Conservation (phyloP, 2,888 invertebrate species). For the Tinea pellionella region DNA sequence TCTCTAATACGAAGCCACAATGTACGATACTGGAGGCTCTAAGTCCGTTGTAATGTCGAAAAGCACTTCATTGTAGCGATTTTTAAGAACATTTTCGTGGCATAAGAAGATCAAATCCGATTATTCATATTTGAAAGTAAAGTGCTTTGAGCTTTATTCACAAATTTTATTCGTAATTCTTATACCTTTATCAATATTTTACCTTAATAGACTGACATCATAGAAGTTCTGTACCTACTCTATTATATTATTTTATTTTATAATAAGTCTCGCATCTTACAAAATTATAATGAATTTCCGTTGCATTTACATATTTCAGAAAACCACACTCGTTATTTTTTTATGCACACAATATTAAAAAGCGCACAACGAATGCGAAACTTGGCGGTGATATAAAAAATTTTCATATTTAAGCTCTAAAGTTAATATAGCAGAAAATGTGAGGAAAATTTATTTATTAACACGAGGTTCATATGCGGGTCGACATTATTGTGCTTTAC, state of each 20-base stretch:
- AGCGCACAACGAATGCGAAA: background rate
- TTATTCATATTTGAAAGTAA: conserved; percentile 19
- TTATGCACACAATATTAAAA: background rate
- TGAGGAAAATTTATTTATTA: conserved; percentile 8
- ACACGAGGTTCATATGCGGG: conserved; percentile 3
- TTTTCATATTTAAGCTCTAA: conserved; percentile 20
- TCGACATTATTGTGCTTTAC: conserved; percentile 4
- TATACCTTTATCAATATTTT: background rate
- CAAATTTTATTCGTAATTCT: background rate
- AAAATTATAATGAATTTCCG: too few relatives aligned
- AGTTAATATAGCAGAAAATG: conserved; percentile 15
- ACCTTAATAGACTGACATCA: too few relatives aligned
- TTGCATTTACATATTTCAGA: background rate
- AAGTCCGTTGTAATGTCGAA: conserved; percentile 36
- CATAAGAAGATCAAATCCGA: conserved; percentile 20
- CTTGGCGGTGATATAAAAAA: background rate
- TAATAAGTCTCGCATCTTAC: background rate
- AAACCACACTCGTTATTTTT: background rate
- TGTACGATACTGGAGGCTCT: conserved; percentile 37
- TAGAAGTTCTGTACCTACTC: too few relatives aligned
- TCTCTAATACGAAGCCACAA: conserved; percentile 34
- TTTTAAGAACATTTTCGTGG: conserved; percentile 21
- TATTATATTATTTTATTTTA: too few relatives aligned
- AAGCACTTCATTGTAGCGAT: conserved; percentile 22
- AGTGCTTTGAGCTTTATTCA: conserved; percentile 3